These are phyloP conservation scores for Sebastes nivosus DNA, from an alignment of 2,797 vertebrate genomes.

Conservation along the genomic window DNA sequence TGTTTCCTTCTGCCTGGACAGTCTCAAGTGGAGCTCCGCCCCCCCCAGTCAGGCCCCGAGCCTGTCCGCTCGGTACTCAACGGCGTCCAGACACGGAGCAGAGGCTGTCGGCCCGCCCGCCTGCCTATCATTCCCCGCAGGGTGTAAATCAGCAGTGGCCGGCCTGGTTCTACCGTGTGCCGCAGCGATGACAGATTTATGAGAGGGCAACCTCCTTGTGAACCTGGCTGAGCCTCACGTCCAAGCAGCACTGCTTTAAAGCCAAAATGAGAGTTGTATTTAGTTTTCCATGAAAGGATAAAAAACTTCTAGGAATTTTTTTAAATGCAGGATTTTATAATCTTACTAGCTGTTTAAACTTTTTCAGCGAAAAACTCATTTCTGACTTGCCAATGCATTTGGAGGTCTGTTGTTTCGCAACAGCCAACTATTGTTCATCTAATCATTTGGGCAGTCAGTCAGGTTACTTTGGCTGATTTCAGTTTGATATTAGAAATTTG, in stretches of 20 bases:
- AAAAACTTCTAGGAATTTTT: neutral
- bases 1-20: conserved; percentile 56
- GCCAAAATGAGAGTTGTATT: conserved; percentile 7
- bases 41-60: neutral
- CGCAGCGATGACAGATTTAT: conserved; percentile 78
- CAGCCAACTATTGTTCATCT: neutral
- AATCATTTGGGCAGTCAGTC: neutral
- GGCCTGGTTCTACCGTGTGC: conserved; percentile 53
- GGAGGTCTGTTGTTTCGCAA: neutral
- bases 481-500: neutral
- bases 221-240: conserved; percentile 64
- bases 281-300: conserved; percentile 17
- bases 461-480: conserved; percentile 6
- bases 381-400: neutral
- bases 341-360: neutral
- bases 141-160: conserved; percentile 72
- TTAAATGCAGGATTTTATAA: neutral
- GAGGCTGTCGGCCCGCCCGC: conserved; percentile 43
- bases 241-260: conserved; percentile 31
- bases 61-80: conserved; percentile 2
- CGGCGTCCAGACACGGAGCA: conserved; percentile 41
- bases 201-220: conserved; percentile 68
- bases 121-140: conserved; percentile 77
- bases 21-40: conserved; percentile 31
- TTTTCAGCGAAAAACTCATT: neutral